These are phyloP conservation scores for Takifugu flavidus DNA, from an alignment of 2,113 vertebrate genomes.

Conservation along the genomic window DNA sequence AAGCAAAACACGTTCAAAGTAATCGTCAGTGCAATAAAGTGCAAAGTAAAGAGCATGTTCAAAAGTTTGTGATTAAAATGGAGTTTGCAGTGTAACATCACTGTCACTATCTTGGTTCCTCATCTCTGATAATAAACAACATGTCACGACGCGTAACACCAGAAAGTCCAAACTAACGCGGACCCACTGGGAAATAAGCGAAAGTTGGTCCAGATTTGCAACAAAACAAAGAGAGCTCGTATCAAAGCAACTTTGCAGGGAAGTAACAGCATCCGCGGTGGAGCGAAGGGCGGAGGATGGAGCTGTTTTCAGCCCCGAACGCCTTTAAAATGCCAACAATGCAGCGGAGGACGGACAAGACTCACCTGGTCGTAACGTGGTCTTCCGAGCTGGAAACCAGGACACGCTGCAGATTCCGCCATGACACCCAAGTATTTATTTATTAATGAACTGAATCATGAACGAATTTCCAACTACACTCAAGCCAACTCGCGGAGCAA, in stretches of 20 bases:
- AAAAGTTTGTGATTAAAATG: no score
- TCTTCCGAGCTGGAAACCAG: conserved; percentile 87
- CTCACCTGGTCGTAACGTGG: conserved; percentile 89
- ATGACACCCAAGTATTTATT: conserved; percentile 72
- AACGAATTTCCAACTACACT: conserved; percentile 46
- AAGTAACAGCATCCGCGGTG: conserved; percentile 17
- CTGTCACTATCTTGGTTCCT: not conserved
- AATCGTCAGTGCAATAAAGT: no score
- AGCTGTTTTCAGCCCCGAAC: conserved; percentile 30
- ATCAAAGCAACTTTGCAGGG: conserved; percentile 48
- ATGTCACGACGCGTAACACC: not conserved
- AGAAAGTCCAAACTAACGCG: not conserved
- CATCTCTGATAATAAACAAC: not conserved
- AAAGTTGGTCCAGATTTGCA: not conserved
- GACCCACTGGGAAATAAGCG: not conserved
- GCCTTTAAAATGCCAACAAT: not conserved
- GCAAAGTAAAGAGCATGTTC: no score
- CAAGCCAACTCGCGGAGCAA: conserved; percentile 15
- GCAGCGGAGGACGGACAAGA: not conserved
- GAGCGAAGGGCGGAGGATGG: conserved; percentile 19
- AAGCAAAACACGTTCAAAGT: no score
- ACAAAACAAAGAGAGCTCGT: not conserved
- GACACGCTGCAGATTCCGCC: conserved; percentile 80
- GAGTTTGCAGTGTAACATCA: no score
- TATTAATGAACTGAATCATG: conserved; percentile 64